Percentiles rank a stretch among this genome's conserved stretches.
phyloP scores from a whole-genome alignment of 2,113 vertebrate genomes.

The Serinus canaria region DNA sequence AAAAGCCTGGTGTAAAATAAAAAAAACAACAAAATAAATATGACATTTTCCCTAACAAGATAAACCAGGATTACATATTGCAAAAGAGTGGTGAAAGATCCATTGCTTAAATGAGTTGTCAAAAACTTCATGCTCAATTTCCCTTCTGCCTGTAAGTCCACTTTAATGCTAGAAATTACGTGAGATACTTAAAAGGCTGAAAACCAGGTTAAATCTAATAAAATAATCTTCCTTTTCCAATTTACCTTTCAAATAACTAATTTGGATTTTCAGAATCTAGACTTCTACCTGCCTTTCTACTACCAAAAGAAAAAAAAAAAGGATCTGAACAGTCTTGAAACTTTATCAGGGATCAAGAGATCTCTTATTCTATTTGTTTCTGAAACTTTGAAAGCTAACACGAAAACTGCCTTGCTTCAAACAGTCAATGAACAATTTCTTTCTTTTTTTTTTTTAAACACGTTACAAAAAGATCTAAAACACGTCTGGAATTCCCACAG shows the following conservation, averaged over 20 bases:
- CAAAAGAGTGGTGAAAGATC: background rate
- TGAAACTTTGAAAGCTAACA: background rate
- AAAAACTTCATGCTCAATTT: background rate
- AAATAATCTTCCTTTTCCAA: background rate
- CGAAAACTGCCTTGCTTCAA: background rate
- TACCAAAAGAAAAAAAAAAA: background rate
- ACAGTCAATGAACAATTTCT: background rate
- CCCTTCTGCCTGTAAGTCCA: background rate
- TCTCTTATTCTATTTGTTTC: background rate
- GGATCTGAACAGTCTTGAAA: background rate
- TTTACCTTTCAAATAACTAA: background rate
- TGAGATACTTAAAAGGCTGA: background rate
- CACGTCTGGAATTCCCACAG: background rate
- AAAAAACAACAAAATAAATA: rapidly evolving
- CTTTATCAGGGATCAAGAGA: background rate
- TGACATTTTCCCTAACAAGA: background rate
- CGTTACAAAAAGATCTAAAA: background rate
- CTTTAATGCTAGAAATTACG: background rate
- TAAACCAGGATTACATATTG: background rate
- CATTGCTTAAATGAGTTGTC: background rate
- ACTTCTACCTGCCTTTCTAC: background rate
- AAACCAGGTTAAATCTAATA: background rate
- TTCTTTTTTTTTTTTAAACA: background rate
- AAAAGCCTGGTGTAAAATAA: constrained; percentile 75
- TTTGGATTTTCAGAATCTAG: background rate